Evolutionary conservation across 2,797 vertebrate genomes (phyloP), one percentile per base, ranked within the genome.

Genomic region (Mus minutoides): DNA sequence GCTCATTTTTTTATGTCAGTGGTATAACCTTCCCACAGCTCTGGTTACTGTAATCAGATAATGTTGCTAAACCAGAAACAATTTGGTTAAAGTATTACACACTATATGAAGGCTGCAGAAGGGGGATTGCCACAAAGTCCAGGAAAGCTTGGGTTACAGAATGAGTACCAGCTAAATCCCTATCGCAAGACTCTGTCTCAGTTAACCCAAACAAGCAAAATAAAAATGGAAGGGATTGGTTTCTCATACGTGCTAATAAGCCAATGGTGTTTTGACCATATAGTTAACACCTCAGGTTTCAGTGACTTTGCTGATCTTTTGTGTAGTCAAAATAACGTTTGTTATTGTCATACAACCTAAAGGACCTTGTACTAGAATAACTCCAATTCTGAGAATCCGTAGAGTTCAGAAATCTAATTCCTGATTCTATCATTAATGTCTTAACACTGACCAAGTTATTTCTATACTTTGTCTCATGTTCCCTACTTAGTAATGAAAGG

Each of bases 221-320:
- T 87, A 37, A n/a, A 75, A 58, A 46, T 54, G 54, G 43, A 88
- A 91, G 21, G 54, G 67, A 93, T 78, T 31, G 19, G 16, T 94
- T 78, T 94, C 56, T 24, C 58, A 54, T 88, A 84, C 10, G 49
- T 78, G 4, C 22, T 91, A 79, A 67, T 92, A 75, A 73, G 40
- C 31, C 71, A 79, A 26, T 56, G 29, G 0, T 69, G 2, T 92
- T 71, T 77, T 83, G 19, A 88, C 24, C 46, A 13, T 46, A 43
- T 40, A 73, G 64, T 90, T 78, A 43, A 75, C 2, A 58, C n/a
- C 77, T 87, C 46, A 46, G 52, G 73, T 93, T 79, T 91, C n/a
- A 91, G 34, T 96, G 75, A 60, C 78, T 46, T 94, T 90, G 34
- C 64, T 79, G 73, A 64, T 92, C 19, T 54, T 92, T 75, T 87